Conservation (phyloP, 2,113 vertebrate species). For the Podarcis muralis region DNA sequence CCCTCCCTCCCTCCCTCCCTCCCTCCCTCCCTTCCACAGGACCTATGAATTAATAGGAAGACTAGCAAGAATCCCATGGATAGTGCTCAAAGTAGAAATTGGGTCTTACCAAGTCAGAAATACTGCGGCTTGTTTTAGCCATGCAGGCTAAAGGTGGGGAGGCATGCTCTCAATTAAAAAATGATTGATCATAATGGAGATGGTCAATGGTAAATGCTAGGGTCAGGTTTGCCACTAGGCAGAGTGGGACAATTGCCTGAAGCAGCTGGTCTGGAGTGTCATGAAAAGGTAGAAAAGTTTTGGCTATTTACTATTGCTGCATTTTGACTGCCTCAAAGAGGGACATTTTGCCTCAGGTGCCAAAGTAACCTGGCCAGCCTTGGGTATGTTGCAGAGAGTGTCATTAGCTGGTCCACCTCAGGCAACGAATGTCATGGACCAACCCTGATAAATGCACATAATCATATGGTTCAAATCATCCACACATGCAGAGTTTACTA, state of each 20-base stretch:
- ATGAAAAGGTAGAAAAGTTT: neutral
- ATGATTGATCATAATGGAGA: neutral
- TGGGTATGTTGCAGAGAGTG: neutral
- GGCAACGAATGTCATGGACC: neutral
- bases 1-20: too few species aligned
- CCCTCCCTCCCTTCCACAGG: neutral
- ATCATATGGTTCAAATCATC: neutral
- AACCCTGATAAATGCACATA: neutral
- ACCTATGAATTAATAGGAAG: neutral
- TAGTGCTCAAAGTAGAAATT: neutral
- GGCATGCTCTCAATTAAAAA: neutral
- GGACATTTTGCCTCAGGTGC: neutral
- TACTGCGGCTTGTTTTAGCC: too few species aligned
- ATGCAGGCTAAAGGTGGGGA: neutral
- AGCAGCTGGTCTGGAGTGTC: neutral
- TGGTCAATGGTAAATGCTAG: neutral
- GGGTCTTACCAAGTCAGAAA: neutral
- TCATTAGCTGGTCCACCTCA: neutral
- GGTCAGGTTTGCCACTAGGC: neutral
- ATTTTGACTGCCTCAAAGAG: neutral
- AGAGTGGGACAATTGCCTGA: neutral
- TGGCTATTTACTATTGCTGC: neutral
- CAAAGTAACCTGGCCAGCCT: neutral
- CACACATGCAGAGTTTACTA: slow-evolving; percentile 5
- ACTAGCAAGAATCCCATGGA: slow-evolving; percentile 2